Percentiles rank a stretch among this genome's conserved stretches.
These are phyloP conservation scores for Osmerus mordax DNA, from an alignment of 2,113 vertebrate genomes.

Conservation along the genomic window DNA sequence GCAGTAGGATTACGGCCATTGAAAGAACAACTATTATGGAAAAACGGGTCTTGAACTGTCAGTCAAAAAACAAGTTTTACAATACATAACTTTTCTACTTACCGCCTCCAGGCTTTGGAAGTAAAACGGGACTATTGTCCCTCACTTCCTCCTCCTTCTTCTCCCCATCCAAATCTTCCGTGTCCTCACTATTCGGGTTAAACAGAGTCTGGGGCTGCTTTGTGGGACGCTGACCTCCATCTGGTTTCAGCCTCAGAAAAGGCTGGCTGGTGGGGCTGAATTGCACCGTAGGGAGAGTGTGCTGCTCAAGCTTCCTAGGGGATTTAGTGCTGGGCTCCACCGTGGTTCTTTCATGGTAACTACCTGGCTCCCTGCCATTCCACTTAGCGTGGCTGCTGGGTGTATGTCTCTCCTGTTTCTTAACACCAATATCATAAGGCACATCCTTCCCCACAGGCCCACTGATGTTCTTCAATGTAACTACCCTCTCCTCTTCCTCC, in stretches of 20 bases:
- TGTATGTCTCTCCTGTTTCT: slow-evolving; percentile 2
- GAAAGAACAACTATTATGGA: too few species aligned
- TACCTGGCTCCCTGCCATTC: slow-evolving; percentile 14
- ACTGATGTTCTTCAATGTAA: slow-evolving; percentile 29
- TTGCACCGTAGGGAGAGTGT: slow-evolving; percentile 34
- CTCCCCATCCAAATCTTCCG: slow-evolving; percentile 5
- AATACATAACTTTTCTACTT: slow-evolving; percentile 54
- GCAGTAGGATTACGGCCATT: too few species aligned
- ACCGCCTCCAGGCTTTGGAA: slow-evolving; percentile 70
- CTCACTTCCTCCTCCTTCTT: slow-evolving; percentile 57
- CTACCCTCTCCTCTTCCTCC: slow-evolving; percentile 21
- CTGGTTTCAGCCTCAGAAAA: slow-evolving; percentile 35
- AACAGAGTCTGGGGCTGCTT: slow-evolving; percentile 50
- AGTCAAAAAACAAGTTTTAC: neutral
- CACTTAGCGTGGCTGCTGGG: slow-evolving; percentile 1
- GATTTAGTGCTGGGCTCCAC: slow-evolving; percentile 21
- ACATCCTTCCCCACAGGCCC: slow-evolving; percentile 22
- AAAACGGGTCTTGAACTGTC: neutral
- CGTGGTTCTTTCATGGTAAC: slow-evolving; percentile 21
- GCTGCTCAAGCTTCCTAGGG: slow-evolving; percentile 3
- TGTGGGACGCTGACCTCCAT: slow-evolving; percentile 44
- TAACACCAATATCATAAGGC: slow-evolving; percentile 9
- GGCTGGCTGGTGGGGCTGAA: slow-evolving; percentile 59
- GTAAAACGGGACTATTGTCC: slow-evolving; percentile 36
- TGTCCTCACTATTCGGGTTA: slow-evolving; percentile 54